phyloP scores from a whole-genome alignment of 2,888 invertebrate genomes.

The Agrochola circellaris region DNA sequence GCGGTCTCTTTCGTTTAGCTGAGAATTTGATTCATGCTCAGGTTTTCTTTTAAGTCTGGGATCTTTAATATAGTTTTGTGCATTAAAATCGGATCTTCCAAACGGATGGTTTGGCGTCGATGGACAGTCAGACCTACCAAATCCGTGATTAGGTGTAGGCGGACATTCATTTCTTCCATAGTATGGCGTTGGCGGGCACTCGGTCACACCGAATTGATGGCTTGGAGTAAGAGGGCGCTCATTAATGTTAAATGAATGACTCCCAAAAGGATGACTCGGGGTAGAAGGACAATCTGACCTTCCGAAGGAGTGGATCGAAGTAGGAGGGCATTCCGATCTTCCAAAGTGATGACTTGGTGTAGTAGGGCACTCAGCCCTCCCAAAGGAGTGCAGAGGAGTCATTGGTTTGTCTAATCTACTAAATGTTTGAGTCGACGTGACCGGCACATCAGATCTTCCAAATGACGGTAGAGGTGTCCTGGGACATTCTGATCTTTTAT shows the following conservation, averaged over 20 bases:
- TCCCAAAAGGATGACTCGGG: conserved; percentile 70
- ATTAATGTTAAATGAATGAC: conserved; percentile 59
- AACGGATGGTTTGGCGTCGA: conserved; percentile 51
- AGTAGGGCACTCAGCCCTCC: conserved; percentile 74
- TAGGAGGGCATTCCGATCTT: conserved; percentile 67
- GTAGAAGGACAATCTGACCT: conserved; percentile 66
- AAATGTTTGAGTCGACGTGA: conserved; percentile 70
- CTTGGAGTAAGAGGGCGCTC: conserved; percentile 73
- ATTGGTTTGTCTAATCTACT: conserved; percentile 59
- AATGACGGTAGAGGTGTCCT: conserved; percentile 69
- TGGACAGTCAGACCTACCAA: conserved; percentile 62
- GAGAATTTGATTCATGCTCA: conserved; percentile 74
- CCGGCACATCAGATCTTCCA: conserved; percentile 71
- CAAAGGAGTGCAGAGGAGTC: conserved; percentile 69
- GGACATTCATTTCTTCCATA: conserved; percentile 69
- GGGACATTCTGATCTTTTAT: conserved; percentile 66
- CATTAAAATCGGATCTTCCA: conserved; percentile 63
- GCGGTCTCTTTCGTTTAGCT: conserved; percentile 74
- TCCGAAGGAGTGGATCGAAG: conserved; percentile 69
- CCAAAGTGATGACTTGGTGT: conserved; percentile 76
- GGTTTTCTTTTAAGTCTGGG: conserved; percentile 79
- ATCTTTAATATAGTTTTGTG: conserved; percentile 74
- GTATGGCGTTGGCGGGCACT: conserved; percentile 66
- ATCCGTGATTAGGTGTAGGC: conserved; percentile 66
- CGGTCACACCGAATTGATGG: conserved; percentile 70